Base-by-base conservation (phyloP, 2,113 vertebrate species). In the Cyanoliseus patagonus region DNA sequence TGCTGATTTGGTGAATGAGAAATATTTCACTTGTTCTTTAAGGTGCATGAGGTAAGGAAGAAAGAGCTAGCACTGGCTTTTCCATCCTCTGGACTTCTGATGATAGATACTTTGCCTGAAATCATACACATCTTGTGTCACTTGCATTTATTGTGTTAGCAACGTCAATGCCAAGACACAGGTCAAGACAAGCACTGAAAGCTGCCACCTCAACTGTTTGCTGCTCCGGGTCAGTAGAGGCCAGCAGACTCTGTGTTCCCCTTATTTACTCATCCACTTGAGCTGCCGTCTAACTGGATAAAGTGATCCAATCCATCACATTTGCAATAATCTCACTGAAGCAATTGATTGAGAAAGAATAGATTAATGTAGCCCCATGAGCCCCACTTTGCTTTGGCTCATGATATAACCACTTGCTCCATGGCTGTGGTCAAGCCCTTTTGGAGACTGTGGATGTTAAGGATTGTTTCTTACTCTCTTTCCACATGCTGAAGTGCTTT, bases 281-380 rank as follows among this genome's bases (percentile, higher is more conserved):
- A 91, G 86, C 91, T 66, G 41, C 92, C 0, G 0, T 74, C 80
- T 90, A 62, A 92, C 95, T 41, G 83, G 92, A 94, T 91, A 92
- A 95, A 89, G 94, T 57, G 91, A 94, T 76, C 69, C 13, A 33
- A 93, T 93, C 91, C 92, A 91, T 94, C 94, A 79, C n/a, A 74
- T 82, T 89, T 95, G 86, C 3, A 10, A 84, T 96, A 84, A 97
- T 95, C 90, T 89, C 77, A 49, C 83, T 91, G 86, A 86, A 93
- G 80, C 74, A 69, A 87, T 73, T 96, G 94, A 84, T 88, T 91
- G 80, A 83, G 80, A 94, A 83, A 44, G 80, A 64, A 57, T 11
- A 78, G 80, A 63, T 86, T 49, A 73, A 88, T 47, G 77, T 10
- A 63, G 41, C 83, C 80, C 86, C 33, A 3, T 20, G 74, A 95